Evolutionary conservation across 2,888 invertebrate species (phyloP).

Genomic region (Agrotis puta): DNA sequence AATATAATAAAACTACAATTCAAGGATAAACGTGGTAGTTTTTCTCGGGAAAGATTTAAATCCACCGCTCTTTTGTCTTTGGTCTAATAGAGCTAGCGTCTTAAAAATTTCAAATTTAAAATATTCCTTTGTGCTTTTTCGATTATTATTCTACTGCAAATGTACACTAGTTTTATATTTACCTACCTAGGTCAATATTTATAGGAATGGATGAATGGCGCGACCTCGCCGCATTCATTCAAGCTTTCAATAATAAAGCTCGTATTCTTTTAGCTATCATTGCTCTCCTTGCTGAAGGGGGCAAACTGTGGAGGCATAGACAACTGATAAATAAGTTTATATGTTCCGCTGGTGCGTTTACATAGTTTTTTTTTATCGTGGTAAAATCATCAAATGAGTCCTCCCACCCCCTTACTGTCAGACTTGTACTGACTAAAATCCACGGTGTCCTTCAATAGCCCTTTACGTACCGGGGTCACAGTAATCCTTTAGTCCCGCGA

Average conservation of each 20-base stretch:
- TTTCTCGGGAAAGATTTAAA: constrained; percentile 16
- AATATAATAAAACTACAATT: background rate
- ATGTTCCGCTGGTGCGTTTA: too few species aligned
- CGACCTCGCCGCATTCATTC: constrained; percentile 27
- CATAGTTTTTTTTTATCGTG: too few species aligned
- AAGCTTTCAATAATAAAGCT: background rate
- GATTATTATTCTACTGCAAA: background rate
- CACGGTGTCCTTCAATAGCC: too few species aligned
- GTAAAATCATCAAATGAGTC: too few species aligned
- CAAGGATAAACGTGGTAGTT: background rate
- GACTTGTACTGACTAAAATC: too few species aligned
- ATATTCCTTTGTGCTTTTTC: background rate
- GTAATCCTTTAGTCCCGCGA: too few species aligned
- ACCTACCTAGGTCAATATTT: constrained; percentile 6
- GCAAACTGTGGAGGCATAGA: constrained; percentile 5
- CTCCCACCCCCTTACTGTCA: too few species aligned
- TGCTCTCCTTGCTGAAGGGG: too few species aligned
- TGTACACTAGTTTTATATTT: background rate
- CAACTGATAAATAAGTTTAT: background rate
- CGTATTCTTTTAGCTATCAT: background rate
- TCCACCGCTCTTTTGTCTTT: constrained; percentile 18
- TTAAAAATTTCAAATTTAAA: background rate
- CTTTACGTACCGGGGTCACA: too few species aligned
- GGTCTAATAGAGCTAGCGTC: background rate
- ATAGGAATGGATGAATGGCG: constrained; percentile 30